Conservation (phyloP, 1,140 invertebrate species). For the Zophobas morio region DNA sequence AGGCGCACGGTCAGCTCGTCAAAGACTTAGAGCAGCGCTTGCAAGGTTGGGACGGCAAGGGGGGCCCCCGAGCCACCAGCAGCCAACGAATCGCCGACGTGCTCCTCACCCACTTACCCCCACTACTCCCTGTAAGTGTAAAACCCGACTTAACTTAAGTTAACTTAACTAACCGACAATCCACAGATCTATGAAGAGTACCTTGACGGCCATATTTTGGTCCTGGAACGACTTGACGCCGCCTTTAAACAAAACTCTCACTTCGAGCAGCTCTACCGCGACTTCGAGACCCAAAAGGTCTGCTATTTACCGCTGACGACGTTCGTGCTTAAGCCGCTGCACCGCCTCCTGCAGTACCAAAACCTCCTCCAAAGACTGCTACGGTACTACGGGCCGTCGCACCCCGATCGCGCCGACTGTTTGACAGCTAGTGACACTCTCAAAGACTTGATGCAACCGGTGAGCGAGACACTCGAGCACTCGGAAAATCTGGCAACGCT, state of each 20-base stretch:
- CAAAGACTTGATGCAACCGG: conserved; percentile 71
- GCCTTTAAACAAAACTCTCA: conserved; percentile 79
- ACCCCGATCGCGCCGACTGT: conserved; percentile 83
- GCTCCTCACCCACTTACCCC: conserved; percentile 75
- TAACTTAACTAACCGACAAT: conserved; percentile 18
- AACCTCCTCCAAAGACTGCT: conserved; percentile 82
- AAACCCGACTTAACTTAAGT: conserved; percentile 18
- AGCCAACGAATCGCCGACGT: conserved; percentile 78
- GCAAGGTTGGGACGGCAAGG: conserved; percentile 70
- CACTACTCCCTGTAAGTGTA: conserved; percentile 70
- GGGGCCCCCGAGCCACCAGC: conserved; percentile 66
- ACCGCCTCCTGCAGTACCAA: conserved; percentile 90
- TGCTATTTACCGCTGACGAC: conserved; percentile 90
- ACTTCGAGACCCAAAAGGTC: conserved; percentile 89
- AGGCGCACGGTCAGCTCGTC: conserved; percentile 73
- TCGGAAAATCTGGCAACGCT: conserved; percentile 86
- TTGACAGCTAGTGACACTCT: conserved; percentile 79
- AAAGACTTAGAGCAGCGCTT: conserved; percentile 72
- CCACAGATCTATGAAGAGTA: conserved; percentile 86
- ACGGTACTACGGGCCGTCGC: conserved; percentile 82
- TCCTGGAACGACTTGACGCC: conserved; percentile 83
- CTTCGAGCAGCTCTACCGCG: conserved; percentile 86
- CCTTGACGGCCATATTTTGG: conserved; percentile 81
- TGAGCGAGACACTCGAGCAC: conserved; percentile 71
- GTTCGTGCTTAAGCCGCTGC: conserved; percentile 91